These are phyloP conservation scores for Sebastes cheni DNA, from an alignment of 2,797 vertebrate species.

Conservation along the genomic window DNA sequence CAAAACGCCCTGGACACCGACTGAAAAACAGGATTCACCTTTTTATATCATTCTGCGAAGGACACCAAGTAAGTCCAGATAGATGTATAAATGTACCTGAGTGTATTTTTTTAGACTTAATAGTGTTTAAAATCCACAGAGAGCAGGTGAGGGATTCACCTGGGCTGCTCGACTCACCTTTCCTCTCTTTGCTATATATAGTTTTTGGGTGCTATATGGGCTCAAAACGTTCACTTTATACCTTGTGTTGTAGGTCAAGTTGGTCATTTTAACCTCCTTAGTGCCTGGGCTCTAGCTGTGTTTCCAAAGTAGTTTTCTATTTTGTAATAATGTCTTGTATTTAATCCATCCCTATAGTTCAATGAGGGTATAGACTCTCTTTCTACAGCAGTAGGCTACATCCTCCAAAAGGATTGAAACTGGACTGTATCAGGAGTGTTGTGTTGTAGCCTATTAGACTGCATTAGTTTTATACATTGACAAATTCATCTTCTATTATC, in stretches of 20 bases:
- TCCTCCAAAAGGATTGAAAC: too few relatives aligned
- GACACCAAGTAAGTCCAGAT: conserved; percentile 16
- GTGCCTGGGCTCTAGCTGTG: too few relatives aligned
- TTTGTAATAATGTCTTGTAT: background rate
- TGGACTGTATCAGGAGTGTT: too few relatives aligned
- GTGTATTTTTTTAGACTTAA: background rate
- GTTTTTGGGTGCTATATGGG: background rate
- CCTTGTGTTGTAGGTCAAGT: background rate
- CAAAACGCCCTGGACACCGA: conserved; percentile 4
- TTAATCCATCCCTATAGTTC: background rate
- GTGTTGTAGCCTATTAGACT: too few relatives aligned
- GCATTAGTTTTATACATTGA: too few relatives aligned
- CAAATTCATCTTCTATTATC: too few relatives aligned
- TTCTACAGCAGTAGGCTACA: too few relatives aligned
- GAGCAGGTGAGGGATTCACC: background rate
- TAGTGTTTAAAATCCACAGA: too few relatives aligned
- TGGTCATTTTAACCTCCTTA: background rate
- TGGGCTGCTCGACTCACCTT: conserved; percentile 4
- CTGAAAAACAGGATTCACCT: background rate
- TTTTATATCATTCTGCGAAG: background rate
- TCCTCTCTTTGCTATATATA: background rate
- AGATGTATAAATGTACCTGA: accelerated
- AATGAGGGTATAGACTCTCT: too few relatives aligned
- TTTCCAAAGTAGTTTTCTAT: background rate
- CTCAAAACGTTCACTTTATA: background rate